Percentiles rank a stretch among this genome's conserved stretches.
Evolutionary conservation across 1,140 invertebrate genomes (phyloP).

Genomic region (Drosophila parabipectinata): DNA sequence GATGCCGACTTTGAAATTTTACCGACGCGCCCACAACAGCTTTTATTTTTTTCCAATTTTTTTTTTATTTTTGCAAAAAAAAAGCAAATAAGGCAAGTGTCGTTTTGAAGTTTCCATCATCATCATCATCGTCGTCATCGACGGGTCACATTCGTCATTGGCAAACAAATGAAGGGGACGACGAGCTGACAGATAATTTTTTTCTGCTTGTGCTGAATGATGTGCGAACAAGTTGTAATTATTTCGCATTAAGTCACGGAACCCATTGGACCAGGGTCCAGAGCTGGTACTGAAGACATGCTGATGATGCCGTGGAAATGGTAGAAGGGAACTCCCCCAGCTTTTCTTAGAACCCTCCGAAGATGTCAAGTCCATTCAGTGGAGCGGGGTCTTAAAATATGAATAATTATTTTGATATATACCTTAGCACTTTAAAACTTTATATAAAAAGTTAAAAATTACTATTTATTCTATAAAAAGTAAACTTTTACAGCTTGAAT

Average conservation of each 20-base stretch:
- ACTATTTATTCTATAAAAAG: background rate
- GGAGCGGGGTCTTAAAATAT: background rate
- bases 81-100: conserved; percentile 74
- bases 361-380: conserved; percentile 16
- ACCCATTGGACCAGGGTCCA: conserved; percentile 17
- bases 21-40: conserved; percentile 72
- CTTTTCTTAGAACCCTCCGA: background rate
- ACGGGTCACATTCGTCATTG: conserved; percentile 68
- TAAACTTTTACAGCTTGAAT: too few relatives aligned
- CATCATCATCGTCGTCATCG: conserved; percentile 32
- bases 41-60: background rate
- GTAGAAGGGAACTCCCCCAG: conserved; percentile 8
- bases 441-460: background rate
- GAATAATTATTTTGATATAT: background rate
- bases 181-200: conserved; percentile 69
- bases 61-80: conserved; percentile 28
- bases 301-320: conserved; percentile 20
- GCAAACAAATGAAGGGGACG: conserved; percentile 69
- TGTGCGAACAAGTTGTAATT: conserved; percentile 81
- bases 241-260: conserved; percentile 69
- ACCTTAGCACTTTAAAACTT: background rate
- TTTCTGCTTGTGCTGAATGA: conserved; percentile 59
- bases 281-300: conserved; percentile 29
- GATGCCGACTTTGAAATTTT: conserved; percentile 80
- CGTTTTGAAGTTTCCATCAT: conserved; percentile 70